Evolutionary conservation across 2,113 vertebrate genomes (phyloP).

Genomic region (Naja naja): DNA sequence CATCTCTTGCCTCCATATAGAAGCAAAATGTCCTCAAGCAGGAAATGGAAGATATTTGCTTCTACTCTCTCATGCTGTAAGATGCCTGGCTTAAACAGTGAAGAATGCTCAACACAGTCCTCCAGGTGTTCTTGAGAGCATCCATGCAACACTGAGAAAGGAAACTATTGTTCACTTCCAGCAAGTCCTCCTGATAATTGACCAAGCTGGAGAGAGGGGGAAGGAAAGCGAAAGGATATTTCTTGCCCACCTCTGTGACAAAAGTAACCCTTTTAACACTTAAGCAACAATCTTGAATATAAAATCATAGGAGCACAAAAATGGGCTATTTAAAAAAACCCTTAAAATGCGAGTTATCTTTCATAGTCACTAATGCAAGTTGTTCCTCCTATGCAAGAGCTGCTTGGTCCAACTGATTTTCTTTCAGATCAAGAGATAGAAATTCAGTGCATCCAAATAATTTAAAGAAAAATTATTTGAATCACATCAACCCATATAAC

Average conservation of each 20-base stretch:
- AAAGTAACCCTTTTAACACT: not conserved
- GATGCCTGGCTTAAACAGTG: not conserved
- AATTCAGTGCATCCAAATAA: not conserved
- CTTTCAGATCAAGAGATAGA: not conserved
- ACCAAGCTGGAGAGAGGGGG: not conserved
- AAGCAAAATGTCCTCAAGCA: not conserved
- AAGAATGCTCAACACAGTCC: not conserved
- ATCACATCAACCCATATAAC: slow-evolving; percentile 30
- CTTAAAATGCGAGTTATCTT: not conserved
- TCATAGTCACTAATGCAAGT: not conserved
- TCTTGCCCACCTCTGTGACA: not conserved
- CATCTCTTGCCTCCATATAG: not conserved
- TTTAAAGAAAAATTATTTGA: slow-evolving; percentile 11
- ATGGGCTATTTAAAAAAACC: not conserved
- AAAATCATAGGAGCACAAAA: not conserved
- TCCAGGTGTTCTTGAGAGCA: not conserved
- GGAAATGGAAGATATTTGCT: not conserved
- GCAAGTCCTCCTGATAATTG: not conserved
- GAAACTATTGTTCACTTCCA: not conserved
- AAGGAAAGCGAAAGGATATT: not conserved
- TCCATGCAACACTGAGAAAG: not conserved
- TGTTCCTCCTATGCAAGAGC: not conserved
- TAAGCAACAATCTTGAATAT: not conserved
- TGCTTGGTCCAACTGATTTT: not conserved
- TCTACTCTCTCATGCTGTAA: not conserved